Base-by-base conservation (phyloP, 2,888 invertebrate species). In the Carcina quercana region DNA sequence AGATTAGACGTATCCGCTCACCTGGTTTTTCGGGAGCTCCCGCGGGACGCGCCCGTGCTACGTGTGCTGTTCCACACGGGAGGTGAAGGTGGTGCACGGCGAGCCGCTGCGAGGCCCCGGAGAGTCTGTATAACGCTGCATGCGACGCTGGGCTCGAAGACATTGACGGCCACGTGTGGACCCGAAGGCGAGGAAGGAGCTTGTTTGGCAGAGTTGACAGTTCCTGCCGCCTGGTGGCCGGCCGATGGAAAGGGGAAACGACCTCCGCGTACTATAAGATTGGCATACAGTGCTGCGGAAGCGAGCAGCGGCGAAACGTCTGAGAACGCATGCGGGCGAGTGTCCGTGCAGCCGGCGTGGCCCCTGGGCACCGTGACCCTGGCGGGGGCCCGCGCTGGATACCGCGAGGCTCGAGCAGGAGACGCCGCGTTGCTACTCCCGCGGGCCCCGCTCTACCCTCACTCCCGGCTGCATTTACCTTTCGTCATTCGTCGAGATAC, bases 211-310 rank as follows among this genome's bases (percentile, higher is more conserved):
- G 93, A 94, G 64, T 84, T 95, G 35, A 92, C 94, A 1, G 88
- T 97, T 20, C 97, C 97, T 0, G 91, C 94, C 6, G 89, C 90
- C 32, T 97, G 97, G 97, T 97, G 97, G 96, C 89, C 93, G 1
- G 88, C 87, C 20, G 87, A 88, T 45, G 87, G 88, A 6, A 82
- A 79, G 38, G 84, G 79, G 28, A 86, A 85, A 44, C 87, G 89
- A 28, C 91, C 94, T 11, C 93, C 93, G 28, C 86, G 91, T 30
- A 86, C 91, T 40, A 91, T 93, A 11, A 90, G 92, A 59, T 88
- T 96, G 22, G 92, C 95, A 0, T 97, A 96, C 65, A 94, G 95
- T 25, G 93, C 96, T 5, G 89, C 95, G 39, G 95, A 95, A 70
- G 94, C 94, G 1, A 88, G 91, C 34, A 86, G 88, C 37, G 87